Base-by-base conservation (phyloP, 2,797 vertebrate species). In the Lycodopsis pacificus region DNA sequence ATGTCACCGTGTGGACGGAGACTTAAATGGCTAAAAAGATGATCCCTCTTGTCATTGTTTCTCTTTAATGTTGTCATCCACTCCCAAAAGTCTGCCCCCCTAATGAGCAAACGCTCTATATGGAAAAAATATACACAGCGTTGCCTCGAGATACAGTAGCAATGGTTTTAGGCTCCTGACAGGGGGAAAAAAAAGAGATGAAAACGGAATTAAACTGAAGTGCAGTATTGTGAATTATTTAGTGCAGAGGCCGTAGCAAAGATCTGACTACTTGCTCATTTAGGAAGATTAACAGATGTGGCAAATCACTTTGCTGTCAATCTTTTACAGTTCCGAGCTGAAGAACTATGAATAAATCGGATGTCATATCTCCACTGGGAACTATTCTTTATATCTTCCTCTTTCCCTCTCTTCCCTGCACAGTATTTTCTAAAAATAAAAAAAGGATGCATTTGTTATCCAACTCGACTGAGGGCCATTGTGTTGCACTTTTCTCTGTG, bases 191-290 rank as follows among this genome's bases (percentile, higher is more conserved):
- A 84, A 89, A 82, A 89, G 82, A 90, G 81, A 89, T 86, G 83
- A 89, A 92, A 93, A 92, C 86, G 72, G 87, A 80, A 84, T 86
- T 84, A 92, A 94, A 90, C 79, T 88, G 82, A 91, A 92, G 88
- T 88, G 86, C 87, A 86, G 89, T 79, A 71, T 76, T 82, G 62
- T 95, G 92, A 95, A 95, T 95, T 91, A 95, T 95, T 95, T 91
- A 94, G 86, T 82, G 80, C 86, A 75, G 66, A 76, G 85, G 85
- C 82, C 71, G 77, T 81, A 77, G 89, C 89, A 91, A 91, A 92
- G 92, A 93, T 93, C 91, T 88, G 89, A 90, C 88, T 90, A 72
- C 66, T 89, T 73, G 81, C 90, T 92, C 93, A 92, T 95, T 94
- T 91, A 86, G 83, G 72, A 90, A 94, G 94, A 95, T 95, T 94